Percentiles rank a stretch among this genome's conserved stretches.
phyloP scores from a whole-genome alignment of 2,888 invertebrate genomes.

The Archips crataeganus region DNA sequence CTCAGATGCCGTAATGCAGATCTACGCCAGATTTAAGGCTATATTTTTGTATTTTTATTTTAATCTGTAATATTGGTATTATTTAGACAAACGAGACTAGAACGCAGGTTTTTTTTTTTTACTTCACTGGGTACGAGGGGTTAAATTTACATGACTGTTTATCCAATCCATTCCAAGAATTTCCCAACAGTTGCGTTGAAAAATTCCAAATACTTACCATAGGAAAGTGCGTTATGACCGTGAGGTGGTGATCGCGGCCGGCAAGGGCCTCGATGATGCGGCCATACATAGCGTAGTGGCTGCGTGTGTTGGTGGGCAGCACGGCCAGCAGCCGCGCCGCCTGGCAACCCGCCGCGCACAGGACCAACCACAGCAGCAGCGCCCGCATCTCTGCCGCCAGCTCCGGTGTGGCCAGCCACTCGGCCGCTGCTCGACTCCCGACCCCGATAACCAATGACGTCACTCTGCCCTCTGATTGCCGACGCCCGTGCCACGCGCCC shows the following conservation, averaged over 20 bases:
- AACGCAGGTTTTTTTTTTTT: neutral
- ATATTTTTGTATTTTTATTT: too few species aligned
- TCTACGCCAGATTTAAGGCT: too few species aligned
- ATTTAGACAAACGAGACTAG: too few species aligned
- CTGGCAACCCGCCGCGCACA: conserved; percentile 58
- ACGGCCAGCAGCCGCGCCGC: conserved; percentile 78
- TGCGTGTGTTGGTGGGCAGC: conserved; percentile 82
- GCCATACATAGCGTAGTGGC: conserved; percentile 84
- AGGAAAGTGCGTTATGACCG: conserved; percentile 79
- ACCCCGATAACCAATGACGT: conserved; percentile 59
- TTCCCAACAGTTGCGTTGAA: neutral
- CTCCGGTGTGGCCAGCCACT: conserved; percentile 58
- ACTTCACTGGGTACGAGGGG: neutral
- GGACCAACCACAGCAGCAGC: conserved; percentile 62
- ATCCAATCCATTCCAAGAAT: neutral
- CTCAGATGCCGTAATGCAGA: too few species aligned
- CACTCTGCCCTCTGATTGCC: conserved; percentile 45
- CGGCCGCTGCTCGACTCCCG: conserved; percentile 48
- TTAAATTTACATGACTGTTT: neutral
- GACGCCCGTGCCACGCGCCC: conserved; percentile 33
- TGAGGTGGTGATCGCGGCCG: conserved; percentile 72
- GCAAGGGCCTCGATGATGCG: conserved; percentile 77
- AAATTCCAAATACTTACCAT: conserved; percentile 66
- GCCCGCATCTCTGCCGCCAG: conserved; percentile 76
- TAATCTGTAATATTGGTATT: too few species aligned